A percentile compares a stretch with the other conserved stretches of the same genome.
Evolutionary conservation across 2,113 vertebrate genomes (phyloP).

Genomic region (Edolisoma coerulescens): DNA sequence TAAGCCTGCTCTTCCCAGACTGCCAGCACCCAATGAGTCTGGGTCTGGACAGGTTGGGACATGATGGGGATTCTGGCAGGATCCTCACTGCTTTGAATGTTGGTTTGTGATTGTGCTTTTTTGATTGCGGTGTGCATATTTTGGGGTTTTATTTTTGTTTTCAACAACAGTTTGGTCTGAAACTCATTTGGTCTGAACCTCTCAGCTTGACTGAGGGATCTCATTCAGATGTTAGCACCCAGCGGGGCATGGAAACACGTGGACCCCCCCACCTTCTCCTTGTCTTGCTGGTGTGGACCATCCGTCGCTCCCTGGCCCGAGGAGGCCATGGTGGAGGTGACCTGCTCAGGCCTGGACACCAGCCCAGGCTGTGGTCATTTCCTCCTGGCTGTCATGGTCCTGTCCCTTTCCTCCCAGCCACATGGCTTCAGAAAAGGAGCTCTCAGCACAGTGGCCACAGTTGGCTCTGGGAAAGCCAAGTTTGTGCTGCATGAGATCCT

Average conservation of each 20-base stretch:
- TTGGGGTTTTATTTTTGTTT: conserved; percentile 32
- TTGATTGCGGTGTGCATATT: conserved; percentile 19
- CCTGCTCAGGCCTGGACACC: not conserved
- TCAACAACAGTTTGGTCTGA: conserved; percentile 14
- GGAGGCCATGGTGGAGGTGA: not conserved
- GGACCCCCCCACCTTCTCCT: not conserved
- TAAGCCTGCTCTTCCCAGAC: not conserved
- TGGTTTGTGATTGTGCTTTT: conserved; percentile 26
- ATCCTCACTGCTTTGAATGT: not conserved
- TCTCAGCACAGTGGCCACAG: not conserved
- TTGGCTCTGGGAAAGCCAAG: not conserved
- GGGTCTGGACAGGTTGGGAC: conserved; percentile 29
- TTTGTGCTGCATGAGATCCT: not conserved
- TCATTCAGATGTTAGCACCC: not conserved
- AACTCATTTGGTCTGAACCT: not conserved
- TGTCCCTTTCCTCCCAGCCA: not conserved
- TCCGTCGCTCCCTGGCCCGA: fast-evolving
- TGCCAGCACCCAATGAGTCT: conserved; percentile 7
- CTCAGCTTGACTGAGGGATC: not conserved
- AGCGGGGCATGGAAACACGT: fast-evolving
- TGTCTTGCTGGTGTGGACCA: not conserved
- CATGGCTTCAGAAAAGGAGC: not conserved
- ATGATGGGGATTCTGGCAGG: conserved; percentile 24
- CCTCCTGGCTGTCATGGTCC: not conserved
- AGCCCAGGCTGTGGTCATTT: not conserved